Evolutionary conservation across 2,888 invertebrate genomes (phyloP).

Genomic region (Timema podura): DNA sequence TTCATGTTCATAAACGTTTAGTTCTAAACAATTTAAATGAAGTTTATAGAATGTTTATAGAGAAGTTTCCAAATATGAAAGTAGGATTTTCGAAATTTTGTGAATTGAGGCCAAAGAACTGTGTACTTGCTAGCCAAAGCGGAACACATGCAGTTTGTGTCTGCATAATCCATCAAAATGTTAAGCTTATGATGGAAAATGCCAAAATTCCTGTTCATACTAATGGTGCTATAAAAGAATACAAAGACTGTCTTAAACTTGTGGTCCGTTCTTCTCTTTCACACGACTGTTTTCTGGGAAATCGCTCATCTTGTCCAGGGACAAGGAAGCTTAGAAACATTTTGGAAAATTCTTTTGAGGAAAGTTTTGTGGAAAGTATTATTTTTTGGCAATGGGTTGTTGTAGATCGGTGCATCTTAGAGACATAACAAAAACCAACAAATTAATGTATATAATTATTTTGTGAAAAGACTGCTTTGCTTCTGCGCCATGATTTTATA

Average conservation of each 20-base stretch:
- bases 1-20: too few species aligned
- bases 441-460: too few species aligned
- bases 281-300: not conserved
- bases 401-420: not conserved
- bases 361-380: not conserved
- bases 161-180: slow-evolving; percentile 6
- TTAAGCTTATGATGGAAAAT: not conserved
- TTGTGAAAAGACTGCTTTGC: too few species aligned
- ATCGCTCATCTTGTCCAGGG: not conserved
- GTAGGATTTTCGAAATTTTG: not conserved
- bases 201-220: not conserved
- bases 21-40: too few species aligned
- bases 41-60: not conserved
- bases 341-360: not conserved
- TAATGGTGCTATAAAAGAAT: not conserved
- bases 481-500: too few species aligned
- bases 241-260: not conserved
- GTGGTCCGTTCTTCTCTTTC: not conserved
- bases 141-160: not conserved
- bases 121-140: not conserved
- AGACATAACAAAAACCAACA: not conserved
- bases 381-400: not conserved
- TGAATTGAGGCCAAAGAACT: slow-evolving; percentile 3
- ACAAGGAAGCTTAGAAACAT: not conserved
- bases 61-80: not conserved